phyloP scores from a whole-genome alignment of 2,797 vertebrate species.

The Euthynnus affinis region DNA sequence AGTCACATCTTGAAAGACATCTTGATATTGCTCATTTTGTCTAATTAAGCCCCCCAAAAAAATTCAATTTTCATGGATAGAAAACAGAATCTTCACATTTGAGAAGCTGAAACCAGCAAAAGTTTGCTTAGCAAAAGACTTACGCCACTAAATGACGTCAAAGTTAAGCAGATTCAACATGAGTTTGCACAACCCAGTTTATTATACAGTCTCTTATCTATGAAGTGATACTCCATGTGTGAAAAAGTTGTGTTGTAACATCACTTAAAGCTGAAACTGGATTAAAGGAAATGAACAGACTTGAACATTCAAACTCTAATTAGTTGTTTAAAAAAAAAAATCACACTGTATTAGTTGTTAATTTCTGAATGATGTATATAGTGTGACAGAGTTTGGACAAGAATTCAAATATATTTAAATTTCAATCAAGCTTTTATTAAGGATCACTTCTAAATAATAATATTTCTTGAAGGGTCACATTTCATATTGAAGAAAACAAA shows the following conservation, averaged over 20 bases:
- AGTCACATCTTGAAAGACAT: too few species aligned
- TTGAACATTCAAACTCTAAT: not conserved
- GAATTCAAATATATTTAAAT: not conserved
- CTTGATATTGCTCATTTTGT: too few species aligned
- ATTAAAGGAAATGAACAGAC: not conserved
- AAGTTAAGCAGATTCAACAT: not conserved
- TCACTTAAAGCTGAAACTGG: not conserved
- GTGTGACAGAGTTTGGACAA: not conserved
- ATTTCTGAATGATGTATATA: too few species aligned
- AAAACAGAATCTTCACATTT: too few species aligned
- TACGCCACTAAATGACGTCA: not conserved
- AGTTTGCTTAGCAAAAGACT: too few species aligned
- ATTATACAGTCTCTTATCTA: not conserved
- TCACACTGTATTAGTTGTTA: not conserved
- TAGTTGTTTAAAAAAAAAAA: not conserved
- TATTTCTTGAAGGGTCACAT: too few species aligned
- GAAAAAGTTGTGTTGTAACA: not conserved
- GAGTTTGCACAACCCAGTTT: not conserved
- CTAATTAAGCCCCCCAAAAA: too few species aligned
- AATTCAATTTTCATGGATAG: too few species aligned
- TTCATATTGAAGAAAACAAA: too few species aligned
- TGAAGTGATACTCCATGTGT: not conserved
- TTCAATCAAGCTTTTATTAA: not conserved
- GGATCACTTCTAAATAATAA: not conserved
- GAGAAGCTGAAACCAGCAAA: too few species aligned